A percentile compares a stretch with the other conserved stretches of the same genome.
phyloP scores from a whole-genome alignment of 1,140 invertebrate genomes.

The Drosophila pseudoananassae region DNA sequence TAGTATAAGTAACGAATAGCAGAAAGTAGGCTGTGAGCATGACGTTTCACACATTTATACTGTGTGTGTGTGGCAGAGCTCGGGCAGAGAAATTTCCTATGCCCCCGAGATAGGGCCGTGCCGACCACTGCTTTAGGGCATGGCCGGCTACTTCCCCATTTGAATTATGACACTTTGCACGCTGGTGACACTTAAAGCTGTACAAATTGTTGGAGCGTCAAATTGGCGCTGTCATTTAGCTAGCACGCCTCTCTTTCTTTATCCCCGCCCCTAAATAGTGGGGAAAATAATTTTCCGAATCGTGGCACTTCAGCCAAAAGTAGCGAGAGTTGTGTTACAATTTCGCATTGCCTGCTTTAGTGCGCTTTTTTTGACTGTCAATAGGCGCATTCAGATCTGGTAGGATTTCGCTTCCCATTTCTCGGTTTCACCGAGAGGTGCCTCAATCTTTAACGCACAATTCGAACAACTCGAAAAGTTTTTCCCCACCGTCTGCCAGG shows the following conservation, averaged over 20 bases:
- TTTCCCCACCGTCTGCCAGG: conserved; percentile 44
- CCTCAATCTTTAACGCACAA: conserved; percentile 77
- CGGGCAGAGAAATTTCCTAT: no score
- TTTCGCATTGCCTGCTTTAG: conserved; percentile 67
- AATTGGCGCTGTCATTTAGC: conserved; percentile 71
- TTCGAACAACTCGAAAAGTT: conserved; percentile 71
- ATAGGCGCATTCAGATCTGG: conserved; percentile 57
- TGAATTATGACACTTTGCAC: conserved; percentile 81
- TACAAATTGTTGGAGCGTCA: conserved; percentile 80
- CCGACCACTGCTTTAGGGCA: conserved; percentile 4
- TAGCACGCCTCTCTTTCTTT: rapidly evolving
- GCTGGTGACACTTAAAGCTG: conserved; percentile 78
- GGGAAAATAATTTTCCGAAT: conserved; percentile 60
- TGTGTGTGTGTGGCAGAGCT: no score
- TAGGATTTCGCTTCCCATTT: not conserved
- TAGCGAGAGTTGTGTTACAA: conserved; percentile 24
- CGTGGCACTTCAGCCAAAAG: conserved; percentile 41
- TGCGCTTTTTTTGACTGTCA: conserved; percentile 73
- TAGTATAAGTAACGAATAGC: no score
- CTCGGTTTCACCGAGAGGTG: conserved; percentile 8
- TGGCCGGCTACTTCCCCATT: conserved; percentile 36
- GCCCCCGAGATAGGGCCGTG: no score
- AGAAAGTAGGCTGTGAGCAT: no score
- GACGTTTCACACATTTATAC: no score
- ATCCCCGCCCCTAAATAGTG: not conserved